phyloP scores from a whole-genome alignment of 2,113 vertebrate genomes.

The Megaceryle maxima region DNA sequence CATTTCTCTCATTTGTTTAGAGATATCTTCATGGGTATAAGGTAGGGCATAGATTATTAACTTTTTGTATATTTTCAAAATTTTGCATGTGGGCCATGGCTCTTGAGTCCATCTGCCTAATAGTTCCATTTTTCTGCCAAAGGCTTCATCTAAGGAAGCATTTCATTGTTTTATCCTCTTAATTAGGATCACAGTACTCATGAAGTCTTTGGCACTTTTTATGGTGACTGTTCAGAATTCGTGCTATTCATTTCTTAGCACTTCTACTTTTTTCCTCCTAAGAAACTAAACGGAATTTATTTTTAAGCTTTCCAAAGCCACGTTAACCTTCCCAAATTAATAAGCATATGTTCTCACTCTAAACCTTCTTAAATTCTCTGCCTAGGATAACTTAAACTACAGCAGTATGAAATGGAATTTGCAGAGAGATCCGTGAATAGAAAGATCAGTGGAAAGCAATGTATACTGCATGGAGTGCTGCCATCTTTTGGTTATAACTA shows the following conservation, averaged over 20 bases:
- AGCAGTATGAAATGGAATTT: not conserved
- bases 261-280: not conserved
- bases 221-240: not conserved
- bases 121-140: not conserved
- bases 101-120: not conserved
- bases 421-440: not conserved
- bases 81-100: not conserved
- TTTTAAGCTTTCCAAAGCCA: not conserved
- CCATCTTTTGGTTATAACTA: conserved; percentile 59
- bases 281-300: not conserved
- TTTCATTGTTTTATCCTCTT: not conserved
- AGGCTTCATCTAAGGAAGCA: not conserved
- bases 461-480: conserved; percentile 40
- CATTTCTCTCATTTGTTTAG: not conserved
- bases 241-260: not conserved
- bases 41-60: not conserved
- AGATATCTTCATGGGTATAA: not conserved
- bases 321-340: not conserved
- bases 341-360: not conserved
- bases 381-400: not conserved
- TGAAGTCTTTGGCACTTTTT: not conserved
- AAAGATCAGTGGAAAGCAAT: not conserved
- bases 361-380: not conserved
- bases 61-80: not conserved
- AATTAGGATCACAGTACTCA: not conserved